Base-by-base conservation (phyloP, 1,140 invertebrate species). In the Cecropterus lyciades region DNA sequence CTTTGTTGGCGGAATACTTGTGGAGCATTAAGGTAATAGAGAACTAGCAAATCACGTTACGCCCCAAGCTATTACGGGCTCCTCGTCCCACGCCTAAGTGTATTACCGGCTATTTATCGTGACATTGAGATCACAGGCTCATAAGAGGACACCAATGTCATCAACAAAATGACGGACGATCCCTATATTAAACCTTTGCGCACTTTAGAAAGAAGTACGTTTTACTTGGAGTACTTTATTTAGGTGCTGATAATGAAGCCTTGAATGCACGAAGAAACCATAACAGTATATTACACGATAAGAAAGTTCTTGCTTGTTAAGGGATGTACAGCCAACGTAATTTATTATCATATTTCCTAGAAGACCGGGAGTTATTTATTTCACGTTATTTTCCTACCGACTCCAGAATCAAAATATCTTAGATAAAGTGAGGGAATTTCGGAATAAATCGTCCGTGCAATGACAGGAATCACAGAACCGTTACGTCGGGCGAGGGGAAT, bases 61-160 rank as follows among this genome's bases (percentile, higher is more conserved):
- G 74, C 76, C 76, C 79, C 62, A 57, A 72, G 73, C 77, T 83
- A 83, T 85, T 83, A 85, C 71, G 72, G 70, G 48, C 64, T 72
- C 67, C 74, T 80, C 77, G 77, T 77, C 77, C 69, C 72, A 51
- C 14, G 69, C 71, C 73, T 79, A 78, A 83, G 79, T 85, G 69
- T 84, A 85, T 82, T 84, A 85, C 77, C 56, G 70, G 79, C 83
- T 84, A 85, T 85, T 85, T 85, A 82, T 83, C 80, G 77, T 83
- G 79, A 75, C 79, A 82, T 78, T 77, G 79, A 81, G 75, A 77
- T 73, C 74, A 77, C 67, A 57, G 66, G 42, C 75, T 79, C 82
- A 74, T 82, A 75, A 77, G 65, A 24, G 55, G 62, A 63, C 60
- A 59, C 66, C 73, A 69, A 64, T 75, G 70, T 79, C 81, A 73